Percentiles rank a stretch among this genome's conserved stretches.
Evolutionary conservation across 2,888 invertebrate species (phyloP).

Genomic region (Xestia xanthographa): DNA sequence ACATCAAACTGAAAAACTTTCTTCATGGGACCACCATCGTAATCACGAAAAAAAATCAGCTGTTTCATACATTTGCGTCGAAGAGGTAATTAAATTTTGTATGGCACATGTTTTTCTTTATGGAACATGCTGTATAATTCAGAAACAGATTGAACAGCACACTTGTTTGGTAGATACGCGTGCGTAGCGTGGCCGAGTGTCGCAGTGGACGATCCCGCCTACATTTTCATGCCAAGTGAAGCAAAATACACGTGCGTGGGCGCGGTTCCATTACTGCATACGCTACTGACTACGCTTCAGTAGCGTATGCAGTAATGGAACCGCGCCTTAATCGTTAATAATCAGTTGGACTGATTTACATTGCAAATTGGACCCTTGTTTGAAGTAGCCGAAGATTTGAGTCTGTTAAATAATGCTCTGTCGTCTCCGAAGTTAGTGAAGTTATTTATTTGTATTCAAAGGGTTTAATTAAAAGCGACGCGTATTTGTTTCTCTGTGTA

Average conservation of each 20-base stretch:
- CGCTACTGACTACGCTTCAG: no score
- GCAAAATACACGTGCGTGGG: background rate
- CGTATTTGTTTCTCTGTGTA: background rate
- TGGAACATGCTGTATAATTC: background rate
- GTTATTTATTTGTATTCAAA: slow-evolving; percentile 55
- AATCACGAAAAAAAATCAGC: background rate
- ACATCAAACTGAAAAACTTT: background rate
- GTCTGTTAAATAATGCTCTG: slow-evolving; percentile 38
- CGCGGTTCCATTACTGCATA: no score
- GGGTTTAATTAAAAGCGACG: slow-evolving; percentile 5
- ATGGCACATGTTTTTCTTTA: background rate
- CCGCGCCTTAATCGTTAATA: slow-evolving; percentile 25
- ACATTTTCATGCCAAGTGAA: background rate
- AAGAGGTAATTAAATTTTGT: background rate
- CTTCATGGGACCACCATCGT: background rate
- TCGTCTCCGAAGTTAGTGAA: slow-evolving; percentile 42
- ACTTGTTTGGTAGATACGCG: background rate
- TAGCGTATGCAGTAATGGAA: no score
- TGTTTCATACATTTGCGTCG: background rate
- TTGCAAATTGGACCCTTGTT: slow-evolving; percentile 70
- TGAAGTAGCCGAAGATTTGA: slow-evolving; percentile 51
- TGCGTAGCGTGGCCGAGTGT: no score
- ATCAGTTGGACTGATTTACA: slow-evolving; percentile 66
- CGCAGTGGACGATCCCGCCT: background rate
- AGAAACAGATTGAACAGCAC: background rate